Base-by-base conservation (phyloP, 2,797 vertebrate species). In the Myotis findleyi region DNA sequence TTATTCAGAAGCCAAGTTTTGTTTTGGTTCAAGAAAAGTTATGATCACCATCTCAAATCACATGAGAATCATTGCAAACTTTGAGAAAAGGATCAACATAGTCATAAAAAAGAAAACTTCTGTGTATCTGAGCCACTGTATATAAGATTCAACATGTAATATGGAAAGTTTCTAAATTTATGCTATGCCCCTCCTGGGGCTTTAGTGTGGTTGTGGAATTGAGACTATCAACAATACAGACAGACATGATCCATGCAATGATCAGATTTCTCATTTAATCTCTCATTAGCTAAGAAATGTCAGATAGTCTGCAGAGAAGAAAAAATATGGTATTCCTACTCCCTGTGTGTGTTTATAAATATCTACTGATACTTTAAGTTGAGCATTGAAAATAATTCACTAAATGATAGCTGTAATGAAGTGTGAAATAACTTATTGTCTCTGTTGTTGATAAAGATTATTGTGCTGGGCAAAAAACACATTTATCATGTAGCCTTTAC, bases 361-460 rank as follows among this genome's bases (percentile, higher is more conserved):
- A 91, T 92, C 91, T 81, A 91, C 71, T 25, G 53, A 83, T 95
- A 91, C 73, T 94, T 95, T 90, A 89, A 90, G 69, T 94, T 93
- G 87, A 97, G 27, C 91, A 91, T 72, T 95, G 87, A 95, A 84
- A 96, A 92, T 89, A 93, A 97, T 91, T 94, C 93, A 94, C 51
- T 95, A 95, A 93, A 80, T 89, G 79, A 95, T 91, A 91, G 64
- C 59, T 91, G 73, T 87, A 97, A 97, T 95, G 91, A 95, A 96
- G 91, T 91, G 53, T 95, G 69, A 97, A 97, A 96, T 96, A 96
- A 95, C 93, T 94, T 79, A 90, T 47, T 7, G 0, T 75, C 91
- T 95, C 95, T 92, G 93, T 83, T 79, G 87, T 77, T 83, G 57
- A 87, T 76, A 90, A 83, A 89, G 66, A 95, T 92, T 86, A 93